Base-by-base conservation (phyloP, 2,797 vertebrate genomes). In the Anabas testudineus region DNA sequence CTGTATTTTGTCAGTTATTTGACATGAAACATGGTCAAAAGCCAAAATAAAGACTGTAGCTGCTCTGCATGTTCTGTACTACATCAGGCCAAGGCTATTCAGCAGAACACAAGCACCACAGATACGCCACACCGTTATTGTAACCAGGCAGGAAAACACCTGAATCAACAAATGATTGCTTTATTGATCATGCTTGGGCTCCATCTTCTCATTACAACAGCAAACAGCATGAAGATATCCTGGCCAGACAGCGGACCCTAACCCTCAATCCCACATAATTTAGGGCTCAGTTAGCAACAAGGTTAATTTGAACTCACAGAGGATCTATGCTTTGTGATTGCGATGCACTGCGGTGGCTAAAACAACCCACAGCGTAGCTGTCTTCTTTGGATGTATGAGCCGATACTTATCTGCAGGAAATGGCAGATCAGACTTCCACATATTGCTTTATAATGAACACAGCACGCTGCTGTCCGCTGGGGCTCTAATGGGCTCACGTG, bases 361-460 rank as follows among this genome's bases (percentile, higher is more conserved):
- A 78, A 77, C 72, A 79, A 65, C 73, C 74, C 70, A 3, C 55
- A 56, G 76, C 52, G 71, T 54, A 6, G 84, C 84, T 81, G 80
- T 87, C 76, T 2, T 69, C 78, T 55, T 49, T 71, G 67, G 80
- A 85, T 47, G 63, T 68, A 82, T 48, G 70, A 90, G 78, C 67
- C 61, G 89, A 91, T 91, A 61, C 48, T 76, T 79, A 89, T 90
- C 91, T 78, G 65, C 81, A 88, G 90, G 89, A 93, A 89, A 89
- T 84, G 86, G 83, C 76, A 61, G 71, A 69, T 81, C 79, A 59
- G 83, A 75, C 84, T 53, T 84, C 74, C 88, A 80, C 86, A 86
- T 90, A 90, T 88, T 89, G 82, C 87, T 87, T 92, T 91, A 92
- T 91, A 93, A 92, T 92, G 84, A 92, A 88, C 84, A 74, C 71